Base-by-base conservation (phyloP, 2,113 vertebrate genomes). In the Sinosuthora webbiana region DNA sequence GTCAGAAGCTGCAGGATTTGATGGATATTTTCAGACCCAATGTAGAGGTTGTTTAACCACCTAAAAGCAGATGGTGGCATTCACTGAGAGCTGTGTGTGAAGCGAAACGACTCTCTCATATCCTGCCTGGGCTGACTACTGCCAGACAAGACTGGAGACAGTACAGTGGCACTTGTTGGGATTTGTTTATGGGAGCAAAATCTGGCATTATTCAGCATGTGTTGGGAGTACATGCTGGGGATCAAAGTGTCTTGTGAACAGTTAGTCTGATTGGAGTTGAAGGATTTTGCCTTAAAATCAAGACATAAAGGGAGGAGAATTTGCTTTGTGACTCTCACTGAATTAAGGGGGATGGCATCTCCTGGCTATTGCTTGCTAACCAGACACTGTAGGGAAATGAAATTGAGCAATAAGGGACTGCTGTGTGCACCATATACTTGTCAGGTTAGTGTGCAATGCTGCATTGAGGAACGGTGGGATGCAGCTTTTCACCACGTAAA, bases 341-440 rank as follows among this genome's bases (percentile, higher is more conserved):
- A 89, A 37, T 94, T 83, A 83, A 70, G 31, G 57, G 41, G 31
- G 7, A 45, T 81, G 56, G 68, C 56, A 83, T 90, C 60, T 96
- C 69, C 56, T 86, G 71, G 67, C 76, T 94, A 27, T 75, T 90
- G 49, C 91, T 92, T 79, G 52, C 69, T 92, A 92, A 96, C 85
- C 86, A 89, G 86, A 71, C 82, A 56, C 80, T 5, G 7, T 60
- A 73, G 87, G 57, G 44, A 95, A 90, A 92, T 64, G 28, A 83
- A 96, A 89, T 39, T 57, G 90, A 90, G 79, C 79, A 93, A 88
- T 88, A 94, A 90, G 65, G 31, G 33, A 84, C 76, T 93, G 76
- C 88, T 95, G 64, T 45, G 88, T 81, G 56, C 28, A 52, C 49
- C 73, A 37, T 68, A 78, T 68, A 89, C 73, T 93, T 94, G 80